Conservation (phyloP, 2,888 invertebrate genomes). For the Cyclophora albipunctata region DNA sequence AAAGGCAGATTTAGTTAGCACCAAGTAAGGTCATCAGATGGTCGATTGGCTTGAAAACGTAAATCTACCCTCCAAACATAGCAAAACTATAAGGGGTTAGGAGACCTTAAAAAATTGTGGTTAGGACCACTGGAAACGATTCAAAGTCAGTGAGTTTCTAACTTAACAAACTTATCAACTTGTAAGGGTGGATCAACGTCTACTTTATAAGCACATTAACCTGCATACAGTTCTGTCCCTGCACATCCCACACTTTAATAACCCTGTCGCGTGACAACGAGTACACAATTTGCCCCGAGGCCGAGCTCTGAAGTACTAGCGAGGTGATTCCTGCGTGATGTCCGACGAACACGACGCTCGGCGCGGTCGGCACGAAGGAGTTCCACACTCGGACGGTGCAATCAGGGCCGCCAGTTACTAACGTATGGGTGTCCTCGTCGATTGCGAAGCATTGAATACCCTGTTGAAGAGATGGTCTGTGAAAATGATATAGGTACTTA, state of each 20-base stretch:
- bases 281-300: constrained; percentile 78
- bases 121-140: too few relatives aligned
- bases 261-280: constrained; percentile 82
- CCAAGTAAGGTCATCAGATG: too few relatives aligned
- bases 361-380: constrained; percentile 82
- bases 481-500: background rate
- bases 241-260: constrained; percentile 86
- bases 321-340: constrained; percentile 82
- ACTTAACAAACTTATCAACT: too few relatives aligned
- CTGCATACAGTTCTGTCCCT: constrained; percentile 79
- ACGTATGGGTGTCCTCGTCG: constrained; percentile 73
- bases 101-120: too few relatives aligned
- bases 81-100: too few relatives aligned
- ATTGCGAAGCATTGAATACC: constrained; percentile 79
- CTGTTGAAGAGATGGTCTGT: constrained; percentile 27
- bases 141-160: too few relatives aligned
- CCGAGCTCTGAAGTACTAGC: constrained; percentile 79
- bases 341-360: constrained; percentile 77
- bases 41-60: too few relatives aligned
- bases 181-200: too few relatives aligned
- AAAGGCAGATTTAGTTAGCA: background rate
- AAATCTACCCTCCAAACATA: too few relatives aligned
- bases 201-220: constrained; percentile 30
- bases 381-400: constrained; percentile 86
- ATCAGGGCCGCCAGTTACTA: constrained; percentile 85